Evolutionary conservation across 2,888 invertebrate species (phyloP).

Genomic region (Hirtodrosophila confusa): DNA sequence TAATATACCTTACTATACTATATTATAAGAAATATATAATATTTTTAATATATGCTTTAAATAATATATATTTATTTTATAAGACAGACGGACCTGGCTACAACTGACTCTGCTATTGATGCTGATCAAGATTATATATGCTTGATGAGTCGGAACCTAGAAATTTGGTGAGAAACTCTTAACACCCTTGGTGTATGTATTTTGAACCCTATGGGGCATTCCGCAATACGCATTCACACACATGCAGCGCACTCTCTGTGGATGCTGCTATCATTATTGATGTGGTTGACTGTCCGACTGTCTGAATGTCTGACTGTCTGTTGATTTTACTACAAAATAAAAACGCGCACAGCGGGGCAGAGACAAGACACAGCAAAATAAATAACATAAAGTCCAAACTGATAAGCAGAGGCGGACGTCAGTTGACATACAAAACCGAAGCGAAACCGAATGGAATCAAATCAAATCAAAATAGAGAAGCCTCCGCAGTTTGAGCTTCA

Average conservation of each 20-base stretch:
- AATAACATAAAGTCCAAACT: constrained; percentile 72
- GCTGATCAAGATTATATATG: too few species aligned
- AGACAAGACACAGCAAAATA: constrained; percentile 52
- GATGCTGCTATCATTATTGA: constrained; percentile 33
- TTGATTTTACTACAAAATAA: constrained; percentile 70
- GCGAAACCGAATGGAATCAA: constrained; percentile 40
- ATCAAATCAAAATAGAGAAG: constrained; percentile 66
- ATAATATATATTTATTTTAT: too few species aligned
- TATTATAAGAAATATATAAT: too few species aligned
- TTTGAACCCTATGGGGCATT: constrained; percentile 3
- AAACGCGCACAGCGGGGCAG: constrained; percentile 45
- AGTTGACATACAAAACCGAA: constrained; percentile 45
- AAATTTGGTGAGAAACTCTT: too few species aligned
- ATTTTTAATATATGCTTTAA: too few species aligned
- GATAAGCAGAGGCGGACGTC: constrained; percentile 62
- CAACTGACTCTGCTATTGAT: too few species aligned
- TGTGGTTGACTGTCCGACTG: constrained; percentile 20
- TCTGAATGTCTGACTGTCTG: constrained; percentile 28
- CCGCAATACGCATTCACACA: constrained; percentile 12
- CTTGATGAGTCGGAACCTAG: too few species aligned
- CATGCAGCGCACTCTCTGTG: constrained; percentile 1
- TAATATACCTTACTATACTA: too few species aligned
- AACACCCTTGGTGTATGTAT: too few species aligned
- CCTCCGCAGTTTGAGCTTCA: not conserved
- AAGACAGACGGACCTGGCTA: too few species aligned